Conservation (phyloP, 2,113 vertebrate genomes). For the Mastomys coucha region DNA sequence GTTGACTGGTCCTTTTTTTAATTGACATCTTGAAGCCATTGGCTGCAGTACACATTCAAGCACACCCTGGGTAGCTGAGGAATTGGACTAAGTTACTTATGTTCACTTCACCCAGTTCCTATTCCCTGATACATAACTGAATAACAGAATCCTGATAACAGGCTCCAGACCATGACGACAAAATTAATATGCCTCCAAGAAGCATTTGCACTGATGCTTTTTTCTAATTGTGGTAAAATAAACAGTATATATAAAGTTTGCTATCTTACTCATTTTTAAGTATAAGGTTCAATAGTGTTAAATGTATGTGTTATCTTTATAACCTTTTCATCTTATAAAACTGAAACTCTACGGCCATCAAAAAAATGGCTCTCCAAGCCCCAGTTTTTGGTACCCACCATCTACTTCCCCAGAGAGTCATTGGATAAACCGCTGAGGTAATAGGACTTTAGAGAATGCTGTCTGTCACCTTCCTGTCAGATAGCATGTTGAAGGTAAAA, state of each 20-base stretch:
- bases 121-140: not conserved
- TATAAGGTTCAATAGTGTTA: not conserved
- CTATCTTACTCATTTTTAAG: no score
- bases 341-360: not conserved
- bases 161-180: not conserved
- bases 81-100: not conserved
- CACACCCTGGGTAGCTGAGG: not conserved
- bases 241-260: not conserved
- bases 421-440: not conserved
- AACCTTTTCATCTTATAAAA: not conserved
- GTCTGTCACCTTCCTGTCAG: not conserved
- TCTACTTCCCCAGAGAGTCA: not conserved
- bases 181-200: not conserved
- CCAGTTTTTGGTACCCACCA: no score
- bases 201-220: not conserved
- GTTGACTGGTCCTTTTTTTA: not conserved
- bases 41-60: not conserved
- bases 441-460: not conserved
- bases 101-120: not conserved
- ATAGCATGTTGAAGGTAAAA: no score
- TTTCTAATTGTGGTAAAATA: not conserved
- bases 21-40: not conserved
- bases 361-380: not conserved
- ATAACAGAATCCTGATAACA: not conserved
- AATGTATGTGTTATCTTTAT: not conserved